These are phyloP conservation scores for Chondrilla cf. caribensis DNA, from an alignment of 37 sponge, comb jelly and placozoan species.

Conservation along the genomic window DNA sequence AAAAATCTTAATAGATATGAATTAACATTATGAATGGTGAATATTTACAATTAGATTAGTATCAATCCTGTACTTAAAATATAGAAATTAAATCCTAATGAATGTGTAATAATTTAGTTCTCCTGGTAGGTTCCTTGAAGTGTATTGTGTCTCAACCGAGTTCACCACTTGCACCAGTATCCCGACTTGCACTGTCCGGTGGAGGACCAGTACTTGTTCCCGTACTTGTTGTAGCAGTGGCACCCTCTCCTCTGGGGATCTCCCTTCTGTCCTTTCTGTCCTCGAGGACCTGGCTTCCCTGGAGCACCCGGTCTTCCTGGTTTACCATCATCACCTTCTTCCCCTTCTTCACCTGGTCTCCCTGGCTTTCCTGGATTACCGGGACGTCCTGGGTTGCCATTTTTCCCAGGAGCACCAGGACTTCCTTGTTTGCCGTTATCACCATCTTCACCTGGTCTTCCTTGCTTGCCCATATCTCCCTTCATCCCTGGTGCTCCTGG, in stretches of 20 bases:
- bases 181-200: no score
- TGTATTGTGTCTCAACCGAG: no score
- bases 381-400: not conserved
- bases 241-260: not conserved
- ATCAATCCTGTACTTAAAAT: no score
- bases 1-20: no score
- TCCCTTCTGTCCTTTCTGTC: not conserved
- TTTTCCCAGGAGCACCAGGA: not conserved
- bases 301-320: not conserved
- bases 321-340: not conserved
- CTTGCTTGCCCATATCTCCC: not conserved
- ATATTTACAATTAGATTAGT: no score
- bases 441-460: not conserved
- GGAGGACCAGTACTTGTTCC: no score
- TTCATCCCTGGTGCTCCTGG: not conserved
- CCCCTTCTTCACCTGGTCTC: not conserved
- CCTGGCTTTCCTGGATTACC: not conserved
- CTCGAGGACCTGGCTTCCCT: not conserved
- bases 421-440: conserved; percentile 3
- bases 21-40: no score
- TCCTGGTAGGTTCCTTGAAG: no score
- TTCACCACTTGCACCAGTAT: no score
- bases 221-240: no score
- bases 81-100: no score
- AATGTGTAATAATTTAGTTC: no score